Evolutionary conservation across 2,113 vertebrate species (phyloP).

Genomic region (Rhipidura dahli): DNA sequence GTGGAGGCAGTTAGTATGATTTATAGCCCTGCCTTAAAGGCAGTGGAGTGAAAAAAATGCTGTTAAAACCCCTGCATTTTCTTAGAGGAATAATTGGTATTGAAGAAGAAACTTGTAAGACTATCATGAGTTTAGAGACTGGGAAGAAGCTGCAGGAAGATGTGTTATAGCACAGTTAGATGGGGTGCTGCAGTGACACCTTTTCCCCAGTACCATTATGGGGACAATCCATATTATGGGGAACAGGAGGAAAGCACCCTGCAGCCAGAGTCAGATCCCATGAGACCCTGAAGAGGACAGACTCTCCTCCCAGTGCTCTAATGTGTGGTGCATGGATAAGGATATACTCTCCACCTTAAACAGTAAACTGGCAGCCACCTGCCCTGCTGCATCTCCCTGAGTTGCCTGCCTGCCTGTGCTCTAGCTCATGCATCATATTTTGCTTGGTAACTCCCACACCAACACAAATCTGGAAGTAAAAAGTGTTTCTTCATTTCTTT

Average conservation of each 20-base stretch:
- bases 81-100: not conserved
- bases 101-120: not conserved
- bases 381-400: not conserved
- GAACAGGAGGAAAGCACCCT: not conserved
- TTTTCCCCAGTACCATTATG: not conserved
- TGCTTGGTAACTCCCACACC: not conserved
- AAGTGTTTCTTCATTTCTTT: not conserved
- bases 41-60: not conserved
- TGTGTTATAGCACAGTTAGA: not conserved
- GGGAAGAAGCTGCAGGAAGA: not conserved
- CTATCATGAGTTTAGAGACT: not conserved
- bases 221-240: too few species aligned
- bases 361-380: not conserved
- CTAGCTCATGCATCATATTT: not conserved
- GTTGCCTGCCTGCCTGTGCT: not conserved
- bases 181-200: rapidly evolving
- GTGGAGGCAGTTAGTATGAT: slow-evolving; percentile 32
- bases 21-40: slow-evolving; percentile 16
- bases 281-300: not conserved
- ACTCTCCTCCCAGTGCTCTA: not conserved
- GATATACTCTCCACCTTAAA: not conserved
- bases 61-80: not conserved
- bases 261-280: not conserved
- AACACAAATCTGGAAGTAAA: not conserved
- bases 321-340: not conserved